Conservation (phyloP, 2,888 invertebrate genomes). For the Drosophila anomalata region DNA sequence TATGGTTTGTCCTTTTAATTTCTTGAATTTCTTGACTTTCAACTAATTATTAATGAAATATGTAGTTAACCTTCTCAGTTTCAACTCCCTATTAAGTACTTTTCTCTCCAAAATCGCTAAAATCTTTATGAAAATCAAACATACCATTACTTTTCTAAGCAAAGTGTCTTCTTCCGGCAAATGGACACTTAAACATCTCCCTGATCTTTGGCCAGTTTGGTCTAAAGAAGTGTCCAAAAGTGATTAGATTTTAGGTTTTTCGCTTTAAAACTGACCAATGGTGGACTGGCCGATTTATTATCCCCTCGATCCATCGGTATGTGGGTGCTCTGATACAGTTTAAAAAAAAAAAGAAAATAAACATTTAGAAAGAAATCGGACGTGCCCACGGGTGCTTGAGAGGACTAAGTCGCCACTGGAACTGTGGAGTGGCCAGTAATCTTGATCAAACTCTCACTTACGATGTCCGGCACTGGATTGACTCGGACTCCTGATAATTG, state of each 20-base stretch:
- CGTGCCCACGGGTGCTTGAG: conserved; percentile 17
- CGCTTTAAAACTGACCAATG: not conserved
- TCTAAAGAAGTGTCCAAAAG: not conserved
- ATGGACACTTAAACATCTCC: not conserved
- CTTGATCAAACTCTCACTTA: conserved; percentile 58
- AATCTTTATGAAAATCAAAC: not conserved
- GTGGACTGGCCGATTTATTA: not conserved
- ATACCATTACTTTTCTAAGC: not conserved
- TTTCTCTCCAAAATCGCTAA: not conserved
- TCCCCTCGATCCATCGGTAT: not conserved
- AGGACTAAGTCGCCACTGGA: conserved; percentile 27
- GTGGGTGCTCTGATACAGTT: conserved; percentile 37
- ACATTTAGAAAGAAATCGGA: not conserved
- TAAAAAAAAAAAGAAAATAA: not conserved
- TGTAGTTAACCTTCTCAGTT: no score
- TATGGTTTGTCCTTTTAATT: no score
- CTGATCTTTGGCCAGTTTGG: not conserved
- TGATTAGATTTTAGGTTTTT: not conserved
- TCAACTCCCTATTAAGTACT: no score
- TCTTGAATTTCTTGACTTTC: no score
- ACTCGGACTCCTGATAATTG: conserved; percentile 37
- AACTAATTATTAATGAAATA: no score
- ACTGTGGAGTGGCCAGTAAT: conserved; percentile 44
- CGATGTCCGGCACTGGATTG: conserved; percentile 45
- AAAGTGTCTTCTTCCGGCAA: not conserved